phyloP scores from a whole-genome alignment of 2,797 vertebrate genomes.

The Babyrousa celebensis region DNA sequence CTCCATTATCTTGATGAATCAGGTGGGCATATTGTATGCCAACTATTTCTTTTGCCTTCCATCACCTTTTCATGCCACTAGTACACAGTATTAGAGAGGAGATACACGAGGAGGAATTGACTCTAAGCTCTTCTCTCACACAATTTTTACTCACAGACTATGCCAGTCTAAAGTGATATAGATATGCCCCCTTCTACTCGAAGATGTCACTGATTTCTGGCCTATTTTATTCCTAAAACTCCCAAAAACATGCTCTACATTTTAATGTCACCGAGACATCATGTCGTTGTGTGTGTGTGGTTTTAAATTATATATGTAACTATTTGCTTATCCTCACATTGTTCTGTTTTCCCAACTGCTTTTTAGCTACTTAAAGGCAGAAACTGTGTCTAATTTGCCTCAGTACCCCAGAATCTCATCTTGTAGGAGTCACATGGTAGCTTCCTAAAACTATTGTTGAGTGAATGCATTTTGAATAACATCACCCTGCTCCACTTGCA shows the following conservation, averaged over 20 bases:
- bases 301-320: background rate
- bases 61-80: background rate
- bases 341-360: background rate
- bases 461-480: background rate
- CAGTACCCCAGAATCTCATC: background rate
- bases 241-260: background rate
- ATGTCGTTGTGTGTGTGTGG: background rate
- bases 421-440: too few species aligned
- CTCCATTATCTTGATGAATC: background rate
- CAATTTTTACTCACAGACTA: background rate
- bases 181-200: background rate
- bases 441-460: background rate
- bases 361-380: background rate
- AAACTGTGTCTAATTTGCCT: background rate
- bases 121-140: background rate
- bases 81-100: background rate
- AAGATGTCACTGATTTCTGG: background rate
- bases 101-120: background rate
- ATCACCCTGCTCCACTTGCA: background rate
- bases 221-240: background rate
- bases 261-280: background rate
- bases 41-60: background rate
- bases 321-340: background rate
- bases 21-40: too few species aligned
- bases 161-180: background rate